These are phyloP conservation scores for Ceyx melanurus DNA, from an alignment of 2,113 vertebrate species.

Conservation along the genomic window DNA sequence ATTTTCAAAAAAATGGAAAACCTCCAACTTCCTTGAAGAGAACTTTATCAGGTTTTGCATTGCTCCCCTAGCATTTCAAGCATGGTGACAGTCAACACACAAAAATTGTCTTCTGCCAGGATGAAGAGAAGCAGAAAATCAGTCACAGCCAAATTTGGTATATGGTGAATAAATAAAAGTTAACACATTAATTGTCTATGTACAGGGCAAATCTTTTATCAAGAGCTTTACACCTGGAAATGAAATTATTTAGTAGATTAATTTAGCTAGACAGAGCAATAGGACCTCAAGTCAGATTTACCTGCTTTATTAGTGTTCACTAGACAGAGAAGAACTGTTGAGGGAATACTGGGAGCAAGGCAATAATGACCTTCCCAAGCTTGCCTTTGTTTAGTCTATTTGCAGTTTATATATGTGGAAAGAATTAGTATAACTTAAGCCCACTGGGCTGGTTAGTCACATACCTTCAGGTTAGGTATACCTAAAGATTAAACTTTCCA, in stretches of 20 bases:
- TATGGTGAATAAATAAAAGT: background rate
- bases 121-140: background rate
- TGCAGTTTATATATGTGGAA: background rate
- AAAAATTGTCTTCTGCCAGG: background rate
- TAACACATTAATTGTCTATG: background rate
- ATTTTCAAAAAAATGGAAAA: slow-evolving; percentile 32
- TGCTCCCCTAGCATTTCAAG: background rate
- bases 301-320: background rate
- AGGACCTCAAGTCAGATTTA: background rate
- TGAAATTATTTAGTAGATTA: background rate
- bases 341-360: background rate
- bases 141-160: background rate
- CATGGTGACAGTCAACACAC: background rate
- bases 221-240: background rate
- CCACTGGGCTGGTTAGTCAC: background rate
- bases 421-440: background rate
- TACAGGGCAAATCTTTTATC: background rate
- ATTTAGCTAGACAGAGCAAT: background rate
- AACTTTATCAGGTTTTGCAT: slow-evolving; percentile 10
- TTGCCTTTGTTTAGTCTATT: background rate
- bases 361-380: background rate
- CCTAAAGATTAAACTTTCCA: background rate
- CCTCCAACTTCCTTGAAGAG: background rate
- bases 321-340: background rate
- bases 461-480: background rate